Percentiles rank a stretch among this genome's conserved stretches.
These are phyloP conservation scores for Phlogophora meticulosa DNA, from an alignment of 2,888 invertebrate genomes.

Conservation along the genomic window DNA sequence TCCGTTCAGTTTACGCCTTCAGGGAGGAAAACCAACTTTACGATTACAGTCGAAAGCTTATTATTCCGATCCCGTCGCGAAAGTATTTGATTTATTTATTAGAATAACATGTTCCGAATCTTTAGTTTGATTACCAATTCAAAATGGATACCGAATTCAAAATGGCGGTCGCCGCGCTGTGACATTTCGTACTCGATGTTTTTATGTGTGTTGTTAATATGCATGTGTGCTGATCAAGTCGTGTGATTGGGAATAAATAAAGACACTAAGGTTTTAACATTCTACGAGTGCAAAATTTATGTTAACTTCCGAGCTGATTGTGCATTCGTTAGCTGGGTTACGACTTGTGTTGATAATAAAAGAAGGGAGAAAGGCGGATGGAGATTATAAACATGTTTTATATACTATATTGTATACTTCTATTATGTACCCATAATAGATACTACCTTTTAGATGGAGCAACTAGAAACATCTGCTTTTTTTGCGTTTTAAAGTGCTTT, in stretches of 20 bases:
- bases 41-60: conserved; percentile 67
- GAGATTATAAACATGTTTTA: neutral
- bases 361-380: conserved; percentile 3
- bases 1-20: conserved; percentile 58
- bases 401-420: too few relatives aligned
- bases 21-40: conserved; percentile 61
- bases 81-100: conserved; percentile 74
- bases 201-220: conserved; percentile 56
- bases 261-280: conserved; percentile 47
- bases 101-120: conserved; percentile 66
- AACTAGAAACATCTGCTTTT: too few relatives aligned
- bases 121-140: conserved; percentile 64
- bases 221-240: conserved; percentile 58
- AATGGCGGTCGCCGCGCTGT: conserved; percentile 24
- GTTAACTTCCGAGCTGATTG: conserved; percentile 38
- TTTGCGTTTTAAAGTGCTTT: too few relatives aligned
- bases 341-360: conserved; percentile 35
- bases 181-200: conserved; percentile 49
- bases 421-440: too few relatives aligned
- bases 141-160: conserved; percentile 57
- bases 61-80: conserved; percentile 68
- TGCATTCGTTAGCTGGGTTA: conserved; percentile 27
- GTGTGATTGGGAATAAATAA: conserved; percentile 51
- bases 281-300: conserved; percentile 41
- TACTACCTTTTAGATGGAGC: too few relatives aligned